Evolutionary conservation across 2,888 invertebrate genomes (phyloP).

Genomic region (Drosophila niveifrons): DNA sequence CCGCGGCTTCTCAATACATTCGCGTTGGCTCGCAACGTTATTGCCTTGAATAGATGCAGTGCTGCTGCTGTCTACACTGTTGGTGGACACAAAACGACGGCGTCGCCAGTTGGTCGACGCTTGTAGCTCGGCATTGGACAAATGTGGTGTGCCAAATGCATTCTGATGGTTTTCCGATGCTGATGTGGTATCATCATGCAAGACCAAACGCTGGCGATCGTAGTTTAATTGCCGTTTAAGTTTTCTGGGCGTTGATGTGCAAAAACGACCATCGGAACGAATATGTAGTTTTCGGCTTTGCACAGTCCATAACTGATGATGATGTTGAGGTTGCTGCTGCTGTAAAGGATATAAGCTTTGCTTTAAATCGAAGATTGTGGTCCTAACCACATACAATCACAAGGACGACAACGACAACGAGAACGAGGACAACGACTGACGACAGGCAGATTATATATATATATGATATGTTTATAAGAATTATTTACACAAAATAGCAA

Average conservation of each 20-base stretch:
- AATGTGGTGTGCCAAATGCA: constrained; percentile 40
- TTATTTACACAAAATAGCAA: constrained; percentile 17
- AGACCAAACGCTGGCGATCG: constrained; percentile 41
- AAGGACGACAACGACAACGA: constrained; percentile 13
- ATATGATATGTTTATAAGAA: constrained; percentile 6
- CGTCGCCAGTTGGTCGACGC: constrained; percentile 12
- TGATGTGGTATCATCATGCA: constrained; percentile 13
- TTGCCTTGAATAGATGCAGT: neutral
- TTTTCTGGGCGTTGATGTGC: constrained; percentile 83
- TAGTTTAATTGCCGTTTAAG: constrained; percentile 75
- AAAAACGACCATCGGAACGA: constrained; percentile 46
- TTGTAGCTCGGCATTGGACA: constrained; percentile 27
- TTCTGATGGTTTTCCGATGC: constrained; percentile 5
- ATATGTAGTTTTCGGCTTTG: constrained; percentile 29
- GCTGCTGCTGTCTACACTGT: constrained; percentile 43
- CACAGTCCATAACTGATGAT: constrained; percentile 24
- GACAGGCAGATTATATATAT: constrained; percentile 19
- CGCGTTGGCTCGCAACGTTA: constrained; percentile 22
- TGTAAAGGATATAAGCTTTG: constrained; percentile 33
- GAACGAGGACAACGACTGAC: constrained; percentile 28
- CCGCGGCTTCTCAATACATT: constrained; percentile 25
- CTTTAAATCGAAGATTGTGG: constrained; percentile 16
- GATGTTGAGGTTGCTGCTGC: constrained; percentile 33
- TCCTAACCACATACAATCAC: constrained; percentile 36
- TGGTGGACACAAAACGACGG: neutral